A percentile compares a stretch with the other conserved stretches of the same genome.
Conservation (phyloP, 2,888 invertebrate species). For the Tineola bisselliella region DNA sequence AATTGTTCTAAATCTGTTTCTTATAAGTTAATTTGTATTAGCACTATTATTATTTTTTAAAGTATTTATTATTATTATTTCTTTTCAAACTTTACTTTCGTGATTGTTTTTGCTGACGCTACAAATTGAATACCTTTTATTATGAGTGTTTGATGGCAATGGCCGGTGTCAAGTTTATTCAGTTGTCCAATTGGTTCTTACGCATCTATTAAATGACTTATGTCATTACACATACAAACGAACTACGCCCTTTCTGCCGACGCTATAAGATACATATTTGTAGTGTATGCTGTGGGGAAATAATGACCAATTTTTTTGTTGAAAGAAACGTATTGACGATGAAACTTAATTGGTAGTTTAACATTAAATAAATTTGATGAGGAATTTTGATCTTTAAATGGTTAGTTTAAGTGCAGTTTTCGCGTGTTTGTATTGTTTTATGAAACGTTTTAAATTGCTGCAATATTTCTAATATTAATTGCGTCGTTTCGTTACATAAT, state of each 20-base stretch:
- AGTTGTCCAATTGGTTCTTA: neutral
- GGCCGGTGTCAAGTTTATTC: constrained; percentile 50
- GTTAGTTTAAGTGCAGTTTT: neutral
- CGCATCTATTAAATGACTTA: neutral
- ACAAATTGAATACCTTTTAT: constrained; percentile 64
- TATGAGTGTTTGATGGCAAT: constrained; percentile 41
- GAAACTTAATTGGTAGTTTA: constrained; percentile 5
- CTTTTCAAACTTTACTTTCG: no score
- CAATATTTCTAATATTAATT: neutral
- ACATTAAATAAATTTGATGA: neutral
- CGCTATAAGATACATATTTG: neutral
- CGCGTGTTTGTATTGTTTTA: neutral
- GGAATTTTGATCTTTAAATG: neutral
- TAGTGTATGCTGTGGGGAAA: neutral
- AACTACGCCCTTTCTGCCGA: neutral
- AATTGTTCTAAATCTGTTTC: no score
- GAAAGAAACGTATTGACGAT: constrained; percentile 1
- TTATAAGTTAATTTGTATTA: no score
- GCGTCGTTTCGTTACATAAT: neutral
- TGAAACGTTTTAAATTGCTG: neutral
- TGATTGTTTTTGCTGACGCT: constrained; percentile 22
- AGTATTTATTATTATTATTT: no score
- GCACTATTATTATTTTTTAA: no score
- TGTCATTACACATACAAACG: neutral
- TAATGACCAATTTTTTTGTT: neutral